Percentiles rank a stretch among this genome's conserved stretches.
Conservation (phyloP, 2,888 invertebrate species). For the Octodonta nipae region DNA sequence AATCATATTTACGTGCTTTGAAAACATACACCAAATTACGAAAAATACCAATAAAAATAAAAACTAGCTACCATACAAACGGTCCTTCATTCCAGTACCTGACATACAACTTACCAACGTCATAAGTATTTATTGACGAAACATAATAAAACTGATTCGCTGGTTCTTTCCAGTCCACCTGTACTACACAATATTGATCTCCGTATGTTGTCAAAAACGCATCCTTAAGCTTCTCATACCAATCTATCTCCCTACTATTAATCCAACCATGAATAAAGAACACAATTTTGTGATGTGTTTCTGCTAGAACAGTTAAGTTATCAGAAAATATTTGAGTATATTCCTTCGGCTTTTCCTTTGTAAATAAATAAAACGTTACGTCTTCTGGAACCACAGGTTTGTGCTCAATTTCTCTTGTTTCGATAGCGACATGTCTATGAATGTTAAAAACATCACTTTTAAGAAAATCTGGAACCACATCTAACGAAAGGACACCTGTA, state of each 20-base stretch:
- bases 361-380: constrained; percentile 19
- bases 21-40: too few relatives aligned
- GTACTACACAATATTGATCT: constrained; percentile 16
- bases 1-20: too few relatives aligned
- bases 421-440: constrained; percentile 19
- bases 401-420: constrained; percentile 16
- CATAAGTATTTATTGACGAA: constrained; percentile 23
- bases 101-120: constrained; percentile 24
- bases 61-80: too few relatives aligned
- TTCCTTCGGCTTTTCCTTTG: constrained; percentile 14
- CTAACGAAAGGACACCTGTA: too few relatives aligned
- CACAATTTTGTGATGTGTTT: constrained; percentile 15
- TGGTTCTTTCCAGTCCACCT: constrained; percentile 24
- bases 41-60: too few relatives aligned
- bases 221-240: constrained; percentile 22
- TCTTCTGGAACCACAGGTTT: constrained; percentile 19
- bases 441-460: constrained; percentile 21
- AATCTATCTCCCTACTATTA: constrained; percentile 16
- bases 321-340: constrained; percentile 15
- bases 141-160: constrained; percentile 21
- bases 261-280: constrained; percentile 25
- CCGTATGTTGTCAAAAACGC: constrained; percentile 18
- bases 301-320: constrained; percentile 14
- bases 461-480: constrained; percentile 12
- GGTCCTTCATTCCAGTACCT: too few relatives aligned